Evolutionary conservation across 2,888 invertebrate species (phyloP), one percentile per base, ranked within the genome.

Genomic region (Acanthosepion lycidas): DNA sequence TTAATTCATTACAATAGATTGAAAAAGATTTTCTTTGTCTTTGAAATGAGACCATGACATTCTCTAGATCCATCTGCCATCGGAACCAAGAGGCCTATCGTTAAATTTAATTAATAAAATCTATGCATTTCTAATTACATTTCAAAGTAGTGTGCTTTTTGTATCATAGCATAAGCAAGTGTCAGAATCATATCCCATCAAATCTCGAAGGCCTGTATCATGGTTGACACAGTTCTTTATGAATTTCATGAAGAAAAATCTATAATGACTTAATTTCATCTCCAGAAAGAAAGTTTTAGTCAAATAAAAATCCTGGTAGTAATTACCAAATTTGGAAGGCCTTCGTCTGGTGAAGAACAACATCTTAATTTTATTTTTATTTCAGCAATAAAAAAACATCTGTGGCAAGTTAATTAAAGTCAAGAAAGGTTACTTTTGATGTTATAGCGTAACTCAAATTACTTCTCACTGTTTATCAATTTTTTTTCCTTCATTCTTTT

Each of bases 51-150:
- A 4, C 9, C n/a, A 9, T 78, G 33, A 78, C 78, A n/a, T 9
- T 78, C n/a, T 9, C 78, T 78, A 9, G 78, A n/a, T 33, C 78
- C 78, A 78, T 78, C 8, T n/a, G 23, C n/a, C n/a, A 78, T 33
- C 78, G 18, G 33, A 78, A 78, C 78, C n/a, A 78, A 33, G 78
- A n/a, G 78, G 78, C n/a, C 78, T 33, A n/a, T 33, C 5, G n/a
- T 78, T 78, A n/a, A 15, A 78, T 78, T 78, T n/a, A 78, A 78
- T 78, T 78, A 78, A 78, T 78, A 78, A 78, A 78, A 78, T 78
- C n/a, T 78, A n/a, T 78, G 78, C 78, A 78, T 78, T 33, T 78
- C 12, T 78, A n/a, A 78, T 78, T 78, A 78, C 12, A 15, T 78
- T 78, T n/a, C n/a, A 78, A 78, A 26, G 59, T 33, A 78, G n/a